Evolutionary conservation across 2,113 vertebrate genomes (phyloP).

Genomic region (Maccullochella peelii): DNA sequence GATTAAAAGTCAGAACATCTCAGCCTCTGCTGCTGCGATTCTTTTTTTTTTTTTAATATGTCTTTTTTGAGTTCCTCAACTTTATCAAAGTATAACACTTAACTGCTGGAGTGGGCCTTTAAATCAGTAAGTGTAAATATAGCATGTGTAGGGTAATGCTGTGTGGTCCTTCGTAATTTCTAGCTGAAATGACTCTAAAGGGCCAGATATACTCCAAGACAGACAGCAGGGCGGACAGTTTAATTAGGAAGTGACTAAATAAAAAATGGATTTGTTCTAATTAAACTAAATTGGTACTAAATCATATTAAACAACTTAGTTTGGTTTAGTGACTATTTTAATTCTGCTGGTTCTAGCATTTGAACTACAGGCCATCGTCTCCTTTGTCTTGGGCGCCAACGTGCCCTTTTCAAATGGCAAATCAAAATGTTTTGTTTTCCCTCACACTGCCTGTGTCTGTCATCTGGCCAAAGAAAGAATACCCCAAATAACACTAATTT

Average conservation of each 20-base stretch:
- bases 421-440: not conserved
- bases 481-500: not conserved
- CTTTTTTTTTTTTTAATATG: too few species aligned
- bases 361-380: not conserved
- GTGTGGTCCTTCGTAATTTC: not conserved
- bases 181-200: not conserved
- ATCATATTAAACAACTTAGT: not conserved
- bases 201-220: not conserved
- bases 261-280: not conserved
- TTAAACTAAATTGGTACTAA: not conserved
- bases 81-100: not conserved
- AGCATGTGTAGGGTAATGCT: not conserved
- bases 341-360: not conserved
- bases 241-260: not conserved
- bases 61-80: not conserved
- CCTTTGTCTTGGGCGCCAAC: not conserved
- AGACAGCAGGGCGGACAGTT: too few species aligned
- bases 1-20: too few species aligned
- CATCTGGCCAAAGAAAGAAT: not conserved
- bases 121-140: not conserved
- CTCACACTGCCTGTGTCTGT: not conserved
- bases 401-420: slow-evolving; percentile 2
- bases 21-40: too few species aligned
- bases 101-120: not conserved
- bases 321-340: not conserved